Evolutionary conservation across 1,140 invertebrate species (phyloP), one percentile per base, ranked within the genome.

Genomic region (Scaptomyza montana): DNA sequence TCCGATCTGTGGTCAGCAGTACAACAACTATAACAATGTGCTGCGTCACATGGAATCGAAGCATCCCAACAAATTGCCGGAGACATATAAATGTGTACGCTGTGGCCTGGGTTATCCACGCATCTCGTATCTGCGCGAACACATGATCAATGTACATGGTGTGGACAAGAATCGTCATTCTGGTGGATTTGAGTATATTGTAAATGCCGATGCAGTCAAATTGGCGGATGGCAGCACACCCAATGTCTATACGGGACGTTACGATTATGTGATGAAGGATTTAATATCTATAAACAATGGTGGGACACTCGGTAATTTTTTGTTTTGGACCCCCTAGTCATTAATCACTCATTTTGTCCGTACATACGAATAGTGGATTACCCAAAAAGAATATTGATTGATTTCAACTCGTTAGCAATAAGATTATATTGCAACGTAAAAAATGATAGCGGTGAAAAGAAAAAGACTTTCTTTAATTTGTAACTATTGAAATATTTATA

Each of bases 11-110:
- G 87, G 90, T 0, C 90, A 92, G 50, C 90, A 92, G 55, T 92
- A 92, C 56, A 92, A 92, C 43, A 92, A 92, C 63, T 92, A 92
- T 50, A 92, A 92, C 60, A 92, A 92, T 55, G 91, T 92, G 33
- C 63, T 92, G 54, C 78, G 91, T 0, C 91, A 92, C 56, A 92
- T 92, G 91, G 91, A 92, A 53, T 91, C 91, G 5, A 92, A 92
- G 75, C 91, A 92, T 81, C 91, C 91, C 0, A 91, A 92, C 50
- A 92, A 92, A 59, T 61, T 92, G 46, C 91, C 91, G 6, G 82
- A 90, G 39, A 92, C 90, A 0, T 92, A 92, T 67, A 91, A 91
- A 45, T 92, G 91, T 57, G 87, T 91, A 19, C 76, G 82, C 3
- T 92, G 91, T 47, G 77, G 86, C 2, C 73, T 80, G 33, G 91